A percentile compares a stretch with the other conserved stretches of the same genome.
Evolutionary conservation across 2,113 vertebrate species (phyloP).

Genomic region (Istiophorus platypterus): DNA sequence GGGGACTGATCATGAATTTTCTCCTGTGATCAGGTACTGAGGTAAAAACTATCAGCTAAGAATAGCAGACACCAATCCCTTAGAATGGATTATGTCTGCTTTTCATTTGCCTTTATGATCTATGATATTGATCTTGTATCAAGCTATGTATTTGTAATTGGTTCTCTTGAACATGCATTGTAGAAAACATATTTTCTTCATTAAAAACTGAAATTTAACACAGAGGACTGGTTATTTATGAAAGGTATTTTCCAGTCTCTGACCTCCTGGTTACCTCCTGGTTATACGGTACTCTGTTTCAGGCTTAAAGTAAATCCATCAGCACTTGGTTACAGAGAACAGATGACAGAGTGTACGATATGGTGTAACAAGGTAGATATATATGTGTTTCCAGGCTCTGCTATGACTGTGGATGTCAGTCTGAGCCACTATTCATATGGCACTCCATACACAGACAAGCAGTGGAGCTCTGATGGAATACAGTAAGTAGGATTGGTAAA

Average conservation of each 20-base stretch:
- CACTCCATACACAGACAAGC: slow-evolving; percentile 43
- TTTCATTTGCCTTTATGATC: slow-evolving; percentile 29
- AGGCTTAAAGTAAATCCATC: neutral
- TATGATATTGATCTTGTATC: slow-evolving; percentile 24
- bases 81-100: slow-evolving; percentile 23
- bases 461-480: slow-evolving; percentile 76
- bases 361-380: slow-evolving; percentile 1
- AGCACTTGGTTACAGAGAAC: neutral
- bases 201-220: neutral
- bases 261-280: no score
- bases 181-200: neutral
- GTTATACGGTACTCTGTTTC: neutral
- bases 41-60: neutral
- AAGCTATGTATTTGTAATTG: neutral
- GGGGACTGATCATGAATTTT: neutral
- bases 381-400: slow-evolving; percentile 78
- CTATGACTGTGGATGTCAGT: slow-evolving; percentile 87
- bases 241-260: neutral
- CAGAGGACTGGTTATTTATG: neutral
- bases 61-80: neutral
- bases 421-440: slow-evolving; percentile 77
- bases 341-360: neutral
- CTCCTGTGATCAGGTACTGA: neutral
- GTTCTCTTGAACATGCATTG: neutral
- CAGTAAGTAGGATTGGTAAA: slow-evolving; percentile 61